These are phyloP conservation scores for Diachasmimorpha longicaudata DNA, from an alignment of 1,140 invertebrate genomes.

Conservation along the genomic window DNA sequence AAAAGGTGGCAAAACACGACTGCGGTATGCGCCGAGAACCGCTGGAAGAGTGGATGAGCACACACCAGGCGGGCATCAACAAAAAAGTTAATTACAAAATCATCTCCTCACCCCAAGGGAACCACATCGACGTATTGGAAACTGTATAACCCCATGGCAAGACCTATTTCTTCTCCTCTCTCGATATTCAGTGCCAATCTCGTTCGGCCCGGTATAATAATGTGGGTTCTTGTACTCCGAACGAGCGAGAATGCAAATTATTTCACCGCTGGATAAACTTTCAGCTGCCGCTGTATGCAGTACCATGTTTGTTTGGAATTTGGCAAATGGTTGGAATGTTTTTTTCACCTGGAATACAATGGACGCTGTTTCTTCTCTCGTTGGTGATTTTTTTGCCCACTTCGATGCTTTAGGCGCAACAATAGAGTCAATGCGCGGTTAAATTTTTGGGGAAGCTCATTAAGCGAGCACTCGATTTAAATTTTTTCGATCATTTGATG, in stretches of 20 bases:
- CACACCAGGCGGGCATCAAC: conserved; percentile 26
- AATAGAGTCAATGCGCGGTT: too few species aligned
- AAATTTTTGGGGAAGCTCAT: not conserved
- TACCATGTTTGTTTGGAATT: not conserved
- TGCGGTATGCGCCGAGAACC: not conserved
- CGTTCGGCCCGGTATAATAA: conserved; percentile 45
- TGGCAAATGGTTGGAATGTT: not conserved
- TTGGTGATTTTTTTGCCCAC: not conserved
- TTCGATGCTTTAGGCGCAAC: not conserved
- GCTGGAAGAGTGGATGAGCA: not conserved
- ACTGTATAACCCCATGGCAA: not conserved
- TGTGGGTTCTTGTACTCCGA: conserved; percentile 49
- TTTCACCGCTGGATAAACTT: conserved; percentile 46
- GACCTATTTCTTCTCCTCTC: conserved; percentile 10
- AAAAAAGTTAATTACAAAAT: conserved; percentile 56
- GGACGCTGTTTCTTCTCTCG: not conserved
- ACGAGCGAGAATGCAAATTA: conserved; percentile 57
- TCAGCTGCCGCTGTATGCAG: conserved; percentile 39
- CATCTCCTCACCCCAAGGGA: conserved; percentile 41
- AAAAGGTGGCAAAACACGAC: not conserved
- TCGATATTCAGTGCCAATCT: conserved; percentile 42
- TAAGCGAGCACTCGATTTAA: not conserved
- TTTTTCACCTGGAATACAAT: not conserved
- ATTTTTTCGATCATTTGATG: not conserved
- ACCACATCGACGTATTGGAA: conserved; percentile 36